These are phyloP conservation scores for Villa cingulata DNA, from an alignment of 2,888 invertebrate species.

Conservation along the genomic window DNA sequence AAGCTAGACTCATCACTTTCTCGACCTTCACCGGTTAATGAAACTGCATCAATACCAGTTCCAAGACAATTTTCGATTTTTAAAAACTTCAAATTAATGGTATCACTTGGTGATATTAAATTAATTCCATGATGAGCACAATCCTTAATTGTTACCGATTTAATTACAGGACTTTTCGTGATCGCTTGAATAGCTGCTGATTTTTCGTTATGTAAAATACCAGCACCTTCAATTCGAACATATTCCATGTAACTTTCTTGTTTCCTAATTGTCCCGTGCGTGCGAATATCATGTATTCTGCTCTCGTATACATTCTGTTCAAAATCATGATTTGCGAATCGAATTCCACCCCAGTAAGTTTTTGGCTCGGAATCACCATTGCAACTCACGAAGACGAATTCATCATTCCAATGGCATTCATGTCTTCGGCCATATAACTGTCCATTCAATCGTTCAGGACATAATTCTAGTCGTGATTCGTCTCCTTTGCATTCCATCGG, in stretches of 20 bases:
- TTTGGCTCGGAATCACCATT: slow-evolving; percentile 46
- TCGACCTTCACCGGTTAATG: slow-evolving; percentile 84
- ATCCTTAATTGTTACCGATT: slow-evolving; percentile 67
- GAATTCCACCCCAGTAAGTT: slow-evolving; percentile 92
- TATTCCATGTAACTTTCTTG: slow-evolving; percentile 66
- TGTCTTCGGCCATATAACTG: slow-evolving; percentile 74
- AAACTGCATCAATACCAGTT: slow-evolving; percentile 76
- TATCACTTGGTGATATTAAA: slow-evolving; percentile 74
- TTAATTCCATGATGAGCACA: slow-evolving; percentile 88
- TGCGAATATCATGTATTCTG: slow-evolving; percentile 65
- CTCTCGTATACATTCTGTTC: slow-evolving; percentile 74
- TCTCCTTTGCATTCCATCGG: slow-evolving; percentile 72
- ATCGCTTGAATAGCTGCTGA: slow-evolving; percentile 85
- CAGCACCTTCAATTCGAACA: slow-evolving; percentile 81
- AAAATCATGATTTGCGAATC: slow-evolving; percentile 80
- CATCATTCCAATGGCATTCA: slow-evolving; percentile 77
- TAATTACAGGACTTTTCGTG: slow-evolving; percentile 68
- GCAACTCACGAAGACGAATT: slow-evolving; percentile 89
- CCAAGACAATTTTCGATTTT: slow-evolving; percentile 70
- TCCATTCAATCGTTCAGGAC: slow-evolving; percentile 77
- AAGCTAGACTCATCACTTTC: slow-evolving; percentile 82
- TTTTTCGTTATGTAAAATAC: slow-evolving; percentile 88
- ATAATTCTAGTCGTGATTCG: slow-evolving; percentile 65
- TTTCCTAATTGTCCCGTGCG: slow-evolving; percentile 54
- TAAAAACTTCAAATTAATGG: slow-evolving; percentile 62